Conservation (phyloP, 2,113 vertebrate genomes). For the Oreotragus oreotragus region DNA sequence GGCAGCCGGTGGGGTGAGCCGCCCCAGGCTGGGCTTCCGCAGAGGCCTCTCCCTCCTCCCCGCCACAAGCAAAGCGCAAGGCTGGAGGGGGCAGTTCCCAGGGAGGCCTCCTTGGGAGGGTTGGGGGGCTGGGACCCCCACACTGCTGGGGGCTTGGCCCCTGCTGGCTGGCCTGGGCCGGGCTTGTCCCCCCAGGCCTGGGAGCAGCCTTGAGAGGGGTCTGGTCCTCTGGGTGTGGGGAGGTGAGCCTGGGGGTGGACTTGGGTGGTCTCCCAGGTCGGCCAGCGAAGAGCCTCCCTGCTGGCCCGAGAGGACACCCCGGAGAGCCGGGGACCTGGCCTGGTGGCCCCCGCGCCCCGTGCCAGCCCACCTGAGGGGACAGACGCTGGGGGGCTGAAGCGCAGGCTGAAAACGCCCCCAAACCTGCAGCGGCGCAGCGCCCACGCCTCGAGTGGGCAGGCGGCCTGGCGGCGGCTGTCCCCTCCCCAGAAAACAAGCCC, state of each 20-base stretch:
- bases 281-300: too few species aligned
- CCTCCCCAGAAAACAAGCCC: rapidly evolving
- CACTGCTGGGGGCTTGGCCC: rapidly evolving
- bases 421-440: too few species aligned
- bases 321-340: background rate
- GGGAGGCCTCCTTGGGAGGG: background rate
- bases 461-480: rapidly evolving
- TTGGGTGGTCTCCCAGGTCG: background rate
- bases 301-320: rapidly evolving
- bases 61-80: rapidly evolving
- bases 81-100: background rate
- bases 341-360: rapidly evolving
- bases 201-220: background rate
- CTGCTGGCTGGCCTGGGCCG: too few species aligned
- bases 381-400: background rate
- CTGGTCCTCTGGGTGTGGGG: too few species aligned
- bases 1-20: rapidly evolving
- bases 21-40: rapidly evolving
- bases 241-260: background rate
- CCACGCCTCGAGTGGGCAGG: rapidly evolving
- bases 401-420: background rate
- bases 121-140: rapidly evolving
- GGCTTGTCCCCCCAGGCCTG: background rate
- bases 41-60: background rate
- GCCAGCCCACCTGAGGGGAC: background rate